A percentile compares a stretch with the other conserved stretches of the same genome.
Evolutionary conservation across 2,797 vertebrate species (phyloP).

Genomic region (Mormyrus proboscirostris): DNA sequence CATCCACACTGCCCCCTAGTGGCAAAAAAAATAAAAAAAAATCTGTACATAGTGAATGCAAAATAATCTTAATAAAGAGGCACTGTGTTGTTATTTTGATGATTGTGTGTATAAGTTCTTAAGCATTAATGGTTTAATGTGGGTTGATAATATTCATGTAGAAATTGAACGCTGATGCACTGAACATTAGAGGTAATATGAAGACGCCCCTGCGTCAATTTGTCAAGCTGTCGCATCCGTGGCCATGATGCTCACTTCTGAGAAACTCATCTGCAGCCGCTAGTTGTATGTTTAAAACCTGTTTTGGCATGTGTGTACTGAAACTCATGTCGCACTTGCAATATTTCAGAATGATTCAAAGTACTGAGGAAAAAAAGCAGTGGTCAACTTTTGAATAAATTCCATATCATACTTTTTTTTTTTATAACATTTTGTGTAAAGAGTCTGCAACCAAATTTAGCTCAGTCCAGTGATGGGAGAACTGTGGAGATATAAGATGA

Average conservation of each 20-base stretch:
- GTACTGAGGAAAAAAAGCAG: not conserved
- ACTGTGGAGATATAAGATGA: not conserved
- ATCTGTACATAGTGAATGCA: constrained; percentile 19
- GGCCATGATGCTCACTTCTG: not conserved
- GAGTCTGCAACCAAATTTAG: not conserved
- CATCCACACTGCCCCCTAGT: not conserved
- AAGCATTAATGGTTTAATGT: not conserved
- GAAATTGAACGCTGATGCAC: not conserved
- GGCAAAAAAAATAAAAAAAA: not conserved
- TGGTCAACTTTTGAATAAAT: not conserved
- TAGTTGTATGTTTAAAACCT: not conserved
- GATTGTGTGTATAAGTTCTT: not conserved
- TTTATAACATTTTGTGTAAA: not conserved
- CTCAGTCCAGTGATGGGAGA: not conserved
- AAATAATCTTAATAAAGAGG: constrained; percentile 17
- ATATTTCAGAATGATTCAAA: not conserved
- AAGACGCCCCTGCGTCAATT: not conserved
- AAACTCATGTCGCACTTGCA: not conserved
- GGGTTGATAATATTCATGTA: not conserved
- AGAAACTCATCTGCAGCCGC: not conserved
- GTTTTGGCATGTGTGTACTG: not conserved
- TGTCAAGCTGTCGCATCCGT: not conserved
- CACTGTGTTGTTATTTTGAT: not conserved
- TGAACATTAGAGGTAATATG: not conserved
- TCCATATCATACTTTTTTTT: not conserved